A percentile compares a stretch with the other conserved stretches of the same genome.
Conservation (phyloP, 1,140 invertebrate species). For the Eriocheir sinensis region DNA sequence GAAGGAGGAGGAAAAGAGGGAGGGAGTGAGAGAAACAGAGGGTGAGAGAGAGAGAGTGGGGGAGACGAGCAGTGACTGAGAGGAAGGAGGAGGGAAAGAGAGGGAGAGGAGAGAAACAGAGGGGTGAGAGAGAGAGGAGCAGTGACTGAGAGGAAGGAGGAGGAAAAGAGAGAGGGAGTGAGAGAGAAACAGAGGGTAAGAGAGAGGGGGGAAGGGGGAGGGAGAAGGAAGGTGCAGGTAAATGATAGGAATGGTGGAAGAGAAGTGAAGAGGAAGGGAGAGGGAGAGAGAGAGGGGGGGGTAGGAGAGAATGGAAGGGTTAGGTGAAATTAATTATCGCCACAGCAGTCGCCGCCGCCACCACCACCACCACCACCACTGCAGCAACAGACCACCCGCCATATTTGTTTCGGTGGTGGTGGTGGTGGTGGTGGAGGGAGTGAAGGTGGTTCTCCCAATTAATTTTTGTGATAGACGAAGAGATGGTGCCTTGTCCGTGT, state of each 20-base stretch:
- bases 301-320: neutral
- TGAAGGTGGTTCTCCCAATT: neutral
- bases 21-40: neutral
- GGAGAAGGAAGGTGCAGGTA: conserved; percentile 1
- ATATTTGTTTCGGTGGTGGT: neutral
- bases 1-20: too few relatives aligned
- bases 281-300: neutral
- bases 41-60: neutral
- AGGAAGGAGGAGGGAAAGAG: neutral
- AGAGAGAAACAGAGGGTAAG: neutral
- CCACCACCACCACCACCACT: neutral
- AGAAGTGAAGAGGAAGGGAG: neutral
- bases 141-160: neutral
- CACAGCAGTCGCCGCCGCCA: neutral
- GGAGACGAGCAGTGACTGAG: neutral
- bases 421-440: neutral
- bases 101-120: neutral
- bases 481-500: conserved; percentile 23
- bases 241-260: neutral
- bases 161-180: neutral
- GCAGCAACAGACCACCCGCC: neutral
- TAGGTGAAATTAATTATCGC: neutral
- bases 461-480: conserved; percentile 21
- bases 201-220: neutral
- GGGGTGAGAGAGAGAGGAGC: conserved; percentile 4